phyloP scores from a whole-genome alignment of 2,113 vertebrate genomes.

The Neolamprologus kungweensis region DNA sequence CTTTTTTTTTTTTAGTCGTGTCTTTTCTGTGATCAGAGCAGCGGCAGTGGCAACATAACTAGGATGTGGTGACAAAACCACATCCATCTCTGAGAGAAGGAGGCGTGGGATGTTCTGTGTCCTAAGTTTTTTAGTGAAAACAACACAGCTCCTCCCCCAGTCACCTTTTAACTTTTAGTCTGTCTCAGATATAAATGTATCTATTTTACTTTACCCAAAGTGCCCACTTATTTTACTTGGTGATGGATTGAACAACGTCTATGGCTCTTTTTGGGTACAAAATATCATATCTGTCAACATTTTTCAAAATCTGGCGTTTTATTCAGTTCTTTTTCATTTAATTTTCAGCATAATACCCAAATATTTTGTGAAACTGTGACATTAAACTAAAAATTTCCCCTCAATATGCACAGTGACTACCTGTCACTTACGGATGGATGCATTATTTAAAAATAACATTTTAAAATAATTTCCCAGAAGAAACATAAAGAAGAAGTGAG shows the following conservation, averaged over 20 bases:
- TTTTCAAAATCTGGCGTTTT: not conserved
- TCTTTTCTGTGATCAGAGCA: slow-evolving; percentile 32
- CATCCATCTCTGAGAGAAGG: slow-evolving; percentile 31
- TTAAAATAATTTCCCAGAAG: not conserved
- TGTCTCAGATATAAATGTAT: not conserved
- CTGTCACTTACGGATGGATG: not conserved
- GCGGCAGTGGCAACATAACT: not conserved
- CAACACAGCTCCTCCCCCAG: not conserved
- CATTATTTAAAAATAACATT: not conserved
- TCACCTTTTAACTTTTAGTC: not conserved
- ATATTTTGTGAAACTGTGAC: not conserved
- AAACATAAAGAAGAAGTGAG: not conserved
- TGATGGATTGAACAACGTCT: not conserved
- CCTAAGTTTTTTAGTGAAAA: not conserved
- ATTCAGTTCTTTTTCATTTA: not conserved
- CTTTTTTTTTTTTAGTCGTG: not conserved
- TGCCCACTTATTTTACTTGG: not conserved
- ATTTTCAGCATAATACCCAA: not conserved
- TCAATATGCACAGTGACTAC: not conserved
- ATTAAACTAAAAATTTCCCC: no score
- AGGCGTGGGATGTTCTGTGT: not conserved
- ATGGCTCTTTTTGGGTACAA: not conserved
- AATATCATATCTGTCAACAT: not conserved
- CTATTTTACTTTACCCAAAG: not conserved
- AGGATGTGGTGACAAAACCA: slow-evolving; percentile 56